phyloP scores from a whole-genome alignment of 2,797 vertebrate genomes.

The Chromis chromis region DNA sequence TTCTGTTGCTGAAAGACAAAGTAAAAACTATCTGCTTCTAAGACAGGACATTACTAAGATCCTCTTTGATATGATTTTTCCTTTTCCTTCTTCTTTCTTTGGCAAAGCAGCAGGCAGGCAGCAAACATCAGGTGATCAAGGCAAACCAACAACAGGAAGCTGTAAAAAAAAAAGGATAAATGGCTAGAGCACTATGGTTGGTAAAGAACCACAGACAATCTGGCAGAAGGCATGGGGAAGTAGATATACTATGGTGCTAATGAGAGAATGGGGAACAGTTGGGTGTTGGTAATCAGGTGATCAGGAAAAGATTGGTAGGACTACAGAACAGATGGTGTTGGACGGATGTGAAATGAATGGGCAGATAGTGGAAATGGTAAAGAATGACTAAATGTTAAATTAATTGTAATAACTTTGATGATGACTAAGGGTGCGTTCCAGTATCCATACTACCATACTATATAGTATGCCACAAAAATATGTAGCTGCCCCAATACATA shows the following conservation, averaged over 20 bases:
- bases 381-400: too few relatives aligned
- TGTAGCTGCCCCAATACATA: too few relatives aligned
- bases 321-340: too few relatives aligned
- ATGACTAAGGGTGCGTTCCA: too few relatives aligned
- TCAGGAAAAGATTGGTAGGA: not conserved
- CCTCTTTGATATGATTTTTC: not conserved
- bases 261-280: not conserved
- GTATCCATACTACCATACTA: too few relatives aligned
- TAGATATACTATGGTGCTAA: not conserved
- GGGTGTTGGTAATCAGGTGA: not conserved
- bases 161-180: not conserved
- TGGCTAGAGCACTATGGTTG: not conserved
- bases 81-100: not conserved
- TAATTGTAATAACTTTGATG: too few relatives aligned
- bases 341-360: too few relatives aligned
- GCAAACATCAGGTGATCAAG: not conserved
- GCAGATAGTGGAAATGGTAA: too few relatives aligned
- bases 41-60: slow-evolving; percentile 2
- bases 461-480: too few relatives aligned
- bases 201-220: not conserved
- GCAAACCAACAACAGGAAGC: not conserved
- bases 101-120: not conserved
- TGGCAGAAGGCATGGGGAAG: not conserved
- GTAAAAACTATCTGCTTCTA: slow-evolving; percentile 8
- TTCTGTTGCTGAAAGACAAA: slow-evolving; percentile 13